A percentile compares a stretch with the other conserved stretches of the same genome.
Conservation (phyloP, 2,797 vertebrate genomes). For the Austrolebias charrua region DNA sequence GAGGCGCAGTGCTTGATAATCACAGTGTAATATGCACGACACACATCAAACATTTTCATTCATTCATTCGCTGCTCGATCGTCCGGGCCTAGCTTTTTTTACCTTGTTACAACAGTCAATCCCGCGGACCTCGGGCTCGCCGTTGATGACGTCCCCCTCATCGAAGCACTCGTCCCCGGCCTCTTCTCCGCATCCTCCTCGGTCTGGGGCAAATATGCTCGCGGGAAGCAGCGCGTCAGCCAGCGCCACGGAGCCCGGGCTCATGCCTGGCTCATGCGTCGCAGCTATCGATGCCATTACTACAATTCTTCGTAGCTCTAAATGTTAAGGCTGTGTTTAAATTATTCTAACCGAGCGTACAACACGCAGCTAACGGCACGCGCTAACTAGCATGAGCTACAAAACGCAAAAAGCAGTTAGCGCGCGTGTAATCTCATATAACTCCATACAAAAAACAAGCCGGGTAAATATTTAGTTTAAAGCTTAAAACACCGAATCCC, state of each 20-base stretch:
- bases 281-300: conserved; percentile 83
- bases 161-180: conserved; percentile 72
- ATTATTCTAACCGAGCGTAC: conserved; percentile 44
- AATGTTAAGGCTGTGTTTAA: conserved; percentile 12
- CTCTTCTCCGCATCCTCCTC: conserved; percentile 79
- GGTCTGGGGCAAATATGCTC: conserved; percentile 92
- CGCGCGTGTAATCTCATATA: not conserved
- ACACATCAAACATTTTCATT: conserved; percentile 30
- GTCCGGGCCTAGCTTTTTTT: conserved; percentile 79
- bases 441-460: not conserved
- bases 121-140: conserved; percentile 83
- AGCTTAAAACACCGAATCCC: conserved; percentile 32
- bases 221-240: conserved; percentile 84
- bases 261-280: conserved; percentile 78
- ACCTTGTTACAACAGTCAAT: conserved; percentile 93
- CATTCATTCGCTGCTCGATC: conserved; percentile 53
- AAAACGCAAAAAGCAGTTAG: too few species aligned
- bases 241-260: conserved; percentile 59
- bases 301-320: conserved; percentile 22
- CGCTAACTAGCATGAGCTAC: not conserved
- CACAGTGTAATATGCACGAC: not conserved
- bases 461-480: not conserved
- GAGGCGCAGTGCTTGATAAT: not conserved
- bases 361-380: not conserved
- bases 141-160: conserved; percentile 79